phyloP scores from a whole-genome alignment of 2,113 vertebrate genomes.

The Halcyon senegalensis region DNA sequence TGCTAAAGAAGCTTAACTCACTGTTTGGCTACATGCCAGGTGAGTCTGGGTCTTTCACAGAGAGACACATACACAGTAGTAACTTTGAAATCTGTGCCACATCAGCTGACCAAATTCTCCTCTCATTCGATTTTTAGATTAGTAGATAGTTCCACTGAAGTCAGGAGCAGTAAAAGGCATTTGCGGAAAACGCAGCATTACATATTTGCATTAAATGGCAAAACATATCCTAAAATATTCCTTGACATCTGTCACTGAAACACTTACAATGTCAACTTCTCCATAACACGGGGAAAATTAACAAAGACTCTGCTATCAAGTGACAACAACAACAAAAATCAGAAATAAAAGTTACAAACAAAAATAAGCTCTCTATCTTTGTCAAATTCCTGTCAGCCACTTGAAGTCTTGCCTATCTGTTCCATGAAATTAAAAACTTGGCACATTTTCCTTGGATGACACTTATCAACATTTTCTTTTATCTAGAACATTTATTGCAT shows the following conservation, averaged over 20 bases:
- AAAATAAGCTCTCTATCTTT: constrained; percentile 34
- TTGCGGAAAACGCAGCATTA: not conserved
- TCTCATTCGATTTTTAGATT: not conserved
- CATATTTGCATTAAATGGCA: not conserved
- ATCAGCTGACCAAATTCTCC: not conserved
- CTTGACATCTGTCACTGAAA: not conserved
- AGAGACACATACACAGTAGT: not conserved
- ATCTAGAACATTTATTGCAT: constrained; percentile 26
- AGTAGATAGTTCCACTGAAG: constrained; percentile 34
- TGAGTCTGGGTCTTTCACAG: not conserved
- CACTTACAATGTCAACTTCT: not conserved
- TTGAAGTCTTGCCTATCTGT: constrained; percentile 26
- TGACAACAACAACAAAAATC: not conserved
- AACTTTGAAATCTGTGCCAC: not conserved
- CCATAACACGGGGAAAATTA: constrained; percentile 2
- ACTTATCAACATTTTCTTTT: constrained; percentile 15
- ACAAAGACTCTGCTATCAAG: not conserved
- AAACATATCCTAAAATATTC: not conserved
- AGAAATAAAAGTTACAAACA: constrained; percentile 19
- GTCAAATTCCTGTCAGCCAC: constrained; percentile 32
- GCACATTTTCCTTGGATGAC: constrained; percentile 33
- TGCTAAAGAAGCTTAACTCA: not conserved
- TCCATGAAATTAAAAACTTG: constrained; percentile 39
- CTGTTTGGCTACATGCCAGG: not conserved
- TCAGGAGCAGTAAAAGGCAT: not conserved